Evolutionary conservation across 1,140 invertebrate genomes (phyloP).

Genomic region (Brachionus manjavacas): DNA sequence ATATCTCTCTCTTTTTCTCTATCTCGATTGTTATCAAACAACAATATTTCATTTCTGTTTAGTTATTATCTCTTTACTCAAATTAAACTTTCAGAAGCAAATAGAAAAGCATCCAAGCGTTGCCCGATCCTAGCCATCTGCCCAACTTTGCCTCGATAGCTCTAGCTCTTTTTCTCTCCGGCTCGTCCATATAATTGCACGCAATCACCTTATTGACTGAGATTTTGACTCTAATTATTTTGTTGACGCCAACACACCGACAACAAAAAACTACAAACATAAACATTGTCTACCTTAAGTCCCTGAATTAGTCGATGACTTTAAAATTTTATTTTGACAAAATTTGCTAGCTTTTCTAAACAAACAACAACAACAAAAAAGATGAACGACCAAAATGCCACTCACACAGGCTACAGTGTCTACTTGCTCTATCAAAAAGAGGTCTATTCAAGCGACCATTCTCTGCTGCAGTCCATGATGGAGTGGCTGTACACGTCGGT

Average conservation of each 20-base stretch:
- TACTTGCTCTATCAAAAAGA: slow-evolving; percentile 42
- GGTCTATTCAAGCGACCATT: slow-evolving; percentile 22
- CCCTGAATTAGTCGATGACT: neutral
- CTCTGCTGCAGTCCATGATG: slow-evolving; percentile 26
- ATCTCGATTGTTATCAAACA: neutral
- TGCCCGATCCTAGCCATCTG: neutral
- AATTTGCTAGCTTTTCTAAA: neutral
- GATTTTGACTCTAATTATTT: neutral
- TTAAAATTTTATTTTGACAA: neutral
- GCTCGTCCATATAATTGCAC: neutral
- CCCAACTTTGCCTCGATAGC: neutral
- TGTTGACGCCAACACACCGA: neutral
- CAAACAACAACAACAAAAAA: neutral
- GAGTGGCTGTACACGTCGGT: slow-evolving; percentile 31
- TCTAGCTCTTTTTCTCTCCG: neutral
- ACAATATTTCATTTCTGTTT: neutral
- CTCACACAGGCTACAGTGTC: neutral
- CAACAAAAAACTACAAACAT: neutral
- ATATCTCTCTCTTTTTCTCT: neutral
- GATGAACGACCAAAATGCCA: neutral
- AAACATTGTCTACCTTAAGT: slow-evolving; percentile 2
- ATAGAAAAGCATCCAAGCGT: neutral
- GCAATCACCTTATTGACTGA: neutral
- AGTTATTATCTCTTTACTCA: neutral
- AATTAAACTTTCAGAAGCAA: neutral